A percentile compares a stretch with the other conserved stretches of the same genome.
phyloP scores from a whole-genome alignment of 2,888 invertebrate species.

The Podabrus alpinus region DNA sequence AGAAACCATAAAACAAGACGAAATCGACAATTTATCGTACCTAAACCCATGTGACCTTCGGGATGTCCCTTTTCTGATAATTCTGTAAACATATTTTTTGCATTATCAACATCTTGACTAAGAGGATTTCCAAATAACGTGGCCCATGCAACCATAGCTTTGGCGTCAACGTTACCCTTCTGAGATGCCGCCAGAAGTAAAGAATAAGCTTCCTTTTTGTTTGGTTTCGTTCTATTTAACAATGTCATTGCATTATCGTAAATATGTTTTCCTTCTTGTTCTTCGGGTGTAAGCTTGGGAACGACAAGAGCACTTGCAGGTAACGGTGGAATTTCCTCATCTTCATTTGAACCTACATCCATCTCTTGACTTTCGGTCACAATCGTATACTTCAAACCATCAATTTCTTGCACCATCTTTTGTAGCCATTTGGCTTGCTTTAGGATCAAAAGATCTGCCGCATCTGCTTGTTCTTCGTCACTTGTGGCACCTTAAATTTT shows the following conservation, averaged over 20 bases:
- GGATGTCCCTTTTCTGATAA: conserved; percentile 78
- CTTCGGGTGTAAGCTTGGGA: conserved; percentile 63
- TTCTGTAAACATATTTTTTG: conserved; percentile 75
- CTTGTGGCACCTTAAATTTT: conserved; percentile 16
- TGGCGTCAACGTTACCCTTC: conserved; percentile 78
- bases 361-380: conserved; percentile 42
- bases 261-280: conserved; percentile 74
- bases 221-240: conserved; percentile 72
- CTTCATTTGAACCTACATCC: conserved; percentile 56
- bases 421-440: conserved; percentile 53
- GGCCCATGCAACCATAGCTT: conserved; percentile 87
- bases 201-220: conserved; percentile 74
- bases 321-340: conserved; percentile 59
- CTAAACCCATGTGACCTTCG: conserved; percentile 81
- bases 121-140: conserved; percentile 82
- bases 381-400: conserved; percentile 50
- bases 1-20: neutral
- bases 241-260: conserved; percentile 74
- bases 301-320: conserved; percentile 55
- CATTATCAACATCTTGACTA: conserved; percentile 75
- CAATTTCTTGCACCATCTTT: conserved; percentile 57
- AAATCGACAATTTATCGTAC: conserved; percentile 50
- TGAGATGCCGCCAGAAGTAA: conserved; percentile 80
- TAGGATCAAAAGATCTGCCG: conserved; percentile 47
- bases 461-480: conserved; percentile 38